Percentiles rank a stretch among this genome's conserved stretches.
Evolutionary conservation across 1,140 invertebrate genomes (phyloP).

Genomic region (Palaemon carinicauda): DNA sequence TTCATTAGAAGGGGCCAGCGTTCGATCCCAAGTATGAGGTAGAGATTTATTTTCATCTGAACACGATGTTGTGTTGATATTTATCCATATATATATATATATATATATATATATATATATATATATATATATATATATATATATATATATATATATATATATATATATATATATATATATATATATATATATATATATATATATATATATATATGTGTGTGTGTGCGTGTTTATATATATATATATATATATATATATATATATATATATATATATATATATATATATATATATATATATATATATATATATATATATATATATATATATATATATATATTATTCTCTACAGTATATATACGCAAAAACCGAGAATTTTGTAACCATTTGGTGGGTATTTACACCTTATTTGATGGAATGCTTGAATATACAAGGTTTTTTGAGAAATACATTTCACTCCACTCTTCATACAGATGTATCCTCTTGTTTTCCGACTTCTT

Average conservation of each 20-base stretch:
- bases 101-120: background rate
- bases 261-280: background rate
- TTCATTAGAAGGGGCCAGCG: too few species aligned
- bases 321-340: constrained; percentile 4
- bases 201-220: background rate
- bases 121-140: background rate
- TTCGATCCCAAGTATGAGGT: too few species aligned
- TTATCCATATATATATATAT: too few species aligned
- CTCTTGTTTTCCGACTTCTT: too few species aligned
- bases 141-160: constrained; percentile 9
- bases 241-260: constrained; percentile 4
- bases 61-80: too few species aligned
- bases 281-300: constrained; percentile 4
- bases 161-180: constrained; percentile 9
- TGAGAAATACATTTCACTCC: too few species aligned
- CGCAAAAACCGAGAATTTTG: too few species aligned
- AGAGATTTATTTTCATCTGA: too few species aligned
- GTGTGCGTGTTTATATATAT: background rate
- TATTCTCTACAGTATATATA: background rate
- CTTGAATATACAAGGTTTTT: too few species aligned
- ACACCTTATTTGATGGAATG: too few species aligned
- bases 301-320: constrained; percentile 4
- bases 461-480: too few species aligned
- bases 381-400: too few species aligned
- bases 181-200: constrained; percentile 4